Evolutionary conservation across 2,797 vertebrate genomes (phyloP).

Genomic region (Acrossocheilus fasciatus): DNA sequence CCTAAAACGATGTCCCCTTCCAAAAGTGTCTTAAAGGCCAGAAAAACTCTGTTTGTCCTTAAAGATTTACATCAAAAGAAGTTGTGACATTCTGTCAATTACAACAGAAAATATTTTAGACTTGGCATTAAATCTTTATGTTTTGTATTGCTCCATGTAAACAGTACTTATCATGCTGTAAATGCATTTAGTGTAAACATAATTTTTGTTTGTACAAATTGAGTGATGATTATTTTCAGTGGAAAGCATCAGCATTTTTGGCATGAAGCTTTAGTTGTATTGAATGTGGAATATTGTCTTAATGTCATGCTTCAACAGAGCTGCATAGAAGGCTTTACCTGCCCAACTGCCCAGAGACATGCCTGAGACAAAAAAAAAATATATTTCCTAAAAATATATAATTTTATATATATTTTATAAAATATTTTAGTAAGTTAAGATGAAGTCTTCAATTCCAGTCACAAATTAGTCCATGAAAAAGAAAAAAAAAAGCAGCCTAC

Average conservation of each 20-base stretch:
- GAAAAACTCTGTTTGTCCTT: background rate
- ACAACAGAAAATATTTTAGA: background rate
- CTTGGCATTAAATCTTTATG: background rate
- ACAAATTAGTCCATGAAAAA: background rate
- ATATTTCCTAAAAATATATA: too few relatives aligned
- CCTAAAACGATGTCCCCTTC: background rate
- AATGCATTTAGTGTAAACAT: background rate
- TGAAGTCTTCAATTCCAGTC: slow-evolving; percentile 66
- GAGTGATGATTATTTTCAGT: background rate
- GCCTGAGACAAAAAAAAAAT: background rate
- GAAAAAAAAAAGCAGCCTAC: background rate
- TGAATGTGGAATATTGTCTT: background rate
- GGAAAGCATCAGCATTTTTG: background rate
- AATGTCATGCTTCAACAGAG: background rate
- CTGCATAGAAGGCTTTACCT: background rate
- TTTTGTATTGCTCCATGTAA: background rate
- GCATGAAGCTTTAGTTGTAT: background rate
- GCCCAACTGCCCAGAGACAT: background rate
- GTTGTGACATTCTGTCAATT: background rate
- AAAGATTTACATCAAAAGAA: background rate
- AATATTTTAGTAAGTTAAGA: slow-evolving; percentile 67
- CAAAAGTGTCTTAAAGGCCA: background rate
- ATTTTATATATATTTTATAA: slow-evolving; percentile 47
- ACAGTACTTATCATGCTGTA: background rate
- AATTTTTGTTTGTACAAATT: background rate